Conservation (phyloP, 1,140 invertebrate genomes). For the Pollicipes pollicipes region DNA sequence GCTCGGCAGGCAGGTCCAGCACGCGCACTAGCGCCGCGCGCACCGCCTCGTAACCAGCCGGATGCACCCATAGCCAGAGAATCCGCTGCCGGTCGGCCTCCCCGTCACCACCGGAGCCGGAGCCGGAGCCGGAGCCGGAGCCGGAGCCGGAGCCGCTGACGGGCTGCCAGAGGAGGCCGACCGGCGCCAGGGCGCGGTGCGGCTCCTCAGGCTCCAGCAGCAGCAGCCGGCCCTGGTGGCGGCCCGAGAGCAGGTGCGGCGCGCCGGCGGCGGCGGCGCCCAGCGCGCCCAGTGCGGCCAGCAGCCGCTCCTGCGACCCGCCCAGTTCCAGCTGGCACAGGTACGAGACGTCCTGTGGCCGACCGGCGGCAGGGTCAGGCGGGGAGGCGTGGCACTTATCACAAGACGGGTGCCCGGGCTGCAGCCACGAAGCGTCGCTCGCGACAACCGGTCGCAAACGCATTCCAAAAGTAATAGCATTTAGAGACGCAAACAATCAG, state of each 20-base stretch:
- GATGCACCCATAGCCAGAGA: too few species aligned
- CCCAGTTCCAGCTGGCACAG: slow-evolving; percentile 27
- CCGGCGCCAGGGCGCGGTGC: neutral
- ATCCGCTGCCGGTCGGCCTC: too few species aligned
- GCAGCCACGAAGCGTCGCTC: too few species aligned
- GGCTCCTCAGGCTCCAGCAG: neutral
- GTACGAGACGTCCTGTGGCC: slow-evolving; percentile 27
- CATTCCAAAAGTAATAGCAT: too few species aligned
- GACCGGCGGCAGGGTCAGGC: too few species aligned
- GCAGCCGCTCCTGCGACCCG: slow-evolving; percentile 16
- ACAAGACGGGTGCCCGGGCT: too few species aligned
- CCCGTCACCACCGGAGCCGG: too few species aligned
- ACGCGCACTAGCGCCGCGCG: neutral
- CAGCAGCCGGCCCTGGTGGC: slow-evolving; percentile 2
- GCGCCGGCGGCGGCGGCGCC: slow-evolving; percentile 4
- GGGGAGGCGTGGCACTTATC: too few species aligned
- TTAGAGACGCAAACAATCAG: too few species aligned
- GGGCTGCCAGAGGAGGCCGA: neutral
- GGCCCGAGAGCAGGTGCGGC: slow-evolving; percentile 10
- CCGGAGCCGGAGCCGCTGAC: too few species aligned
- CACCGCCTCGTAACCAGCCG: slow-evolving; percentile 25
- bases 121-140: too few species aligned
- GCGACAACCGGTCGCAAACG: too few species aligned
- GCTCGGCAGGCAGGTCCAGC: neutral
- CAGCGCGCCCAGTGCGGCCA: slow-evolving; percentile 13